Base-by-base conservation (phyloP, 1,140 invertebrate species). In the Drosophila setifemur region DNA sequence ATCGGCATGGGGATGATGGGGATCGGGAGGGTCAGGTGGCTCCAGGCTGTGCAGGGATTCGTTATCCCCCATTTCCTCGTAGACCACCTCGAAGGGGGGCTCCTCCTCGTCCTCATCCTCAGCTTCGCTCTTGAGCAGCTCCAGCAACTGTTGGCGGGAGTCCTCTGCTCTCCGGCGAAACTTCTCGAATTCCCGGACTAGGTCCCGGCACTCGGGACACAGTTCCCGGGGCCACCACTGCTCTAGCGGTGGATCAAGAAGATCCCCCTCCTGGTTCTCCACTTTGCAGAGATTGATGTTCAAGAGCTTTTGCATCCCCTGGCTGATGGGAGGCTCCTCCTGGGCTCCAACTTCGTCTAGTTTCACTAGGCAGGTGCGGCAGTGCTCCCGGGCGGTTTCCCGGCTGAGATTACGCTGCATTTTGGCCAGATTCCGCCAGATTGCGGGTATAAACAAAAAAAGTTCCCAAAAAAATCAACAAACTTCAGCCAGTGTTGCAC, bases 341-440 rank as follows among this genome's bases (percentile, higher is more conserved):
- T 39, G 1, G 1, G 18, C 9, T 8, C 35, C 26, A 0, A 47
- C 37, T 3, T n/a, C 4, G 11, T 86, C 71, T 33, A 85, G 14
- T 19, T 52, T 42, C 3, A 47, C 48, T 39, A 86, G 53, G 9
- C 81, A 86, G 3, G 82, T 87, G 35, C 85, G 50, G 43, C 81
- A 86, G 50, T 70, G 69, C 2, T 58, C 31, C 4, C 29, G 28
- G 8, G 42, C 70, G 5, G 58, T 67, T 12, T 53, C 45, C 23
- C 47, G 48, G 45, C 25, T 71, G 2, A 72, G n/a, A 12, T 21
- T 39, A 1, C 21, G 25, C 26, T 11, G 25, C 55, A 60, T 60
- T 21, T 7, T 47, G 12, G n/a, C 5, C 21, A n/a, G 1, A 11
- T 18, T 2, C 2, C 9, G n/a, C 5, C 21, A n/a, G 1, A 11